Percentiles rank a stretch among this genome's conserved stretches.
phyloP scores from a whole-genome alignment of 2,113 vertebrate species.

The Orthochromis malagaraziensis region DNA sequence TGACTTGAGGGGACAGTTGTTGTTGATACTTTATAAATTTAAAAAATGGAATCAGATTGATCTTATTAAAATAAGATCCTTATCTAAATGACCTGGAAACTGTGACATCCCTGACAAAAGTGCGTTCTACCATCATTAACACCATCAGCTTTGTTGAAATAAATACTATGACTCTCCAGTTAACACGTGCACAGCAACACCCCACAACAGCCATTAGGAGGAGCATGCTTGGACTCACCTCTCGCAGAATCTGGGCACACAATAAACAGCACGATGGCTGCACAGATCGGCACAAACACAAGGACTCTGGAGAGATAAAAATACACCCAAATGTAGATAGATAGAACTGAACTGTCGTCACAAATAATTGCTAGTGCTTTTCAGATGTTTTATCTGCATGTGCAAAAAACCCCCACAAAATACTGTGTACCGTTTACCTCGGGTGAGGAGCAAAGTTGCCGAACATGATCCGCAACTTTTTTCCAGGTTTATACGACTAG shows the following conservation, averaged over 20 bases:
- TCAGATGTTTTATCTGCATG: not conserved
- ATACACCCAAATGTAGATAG: not conserved
- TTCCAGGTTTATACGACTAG: not conserved
- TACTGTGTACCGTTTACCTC: constrained; percentile 19
- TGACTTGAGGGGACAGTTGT: not conserved
- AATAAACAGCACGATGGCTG: constrained; percentile 1
- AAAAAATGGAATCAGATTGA: not conserved
- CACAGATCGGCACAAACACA: not conserved
- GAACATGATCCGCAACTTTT: constrained; percentile 2
- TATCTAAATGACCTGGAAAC: not conserved
- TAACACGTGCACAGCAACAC: not conserved
- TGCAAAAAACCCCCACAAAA: rapidly evolving
- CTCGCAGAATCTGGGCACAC: not conserved
- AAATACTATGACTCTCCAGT: not conserved
- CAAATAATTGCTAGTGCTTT: not conserved
- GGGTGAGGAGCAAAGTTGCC: not conserved
- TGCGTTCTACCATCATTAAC: not conserved
- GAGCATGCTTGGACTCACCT: constrained; percentile 39
- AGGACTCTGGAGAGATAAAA: constrained; percentile 10
- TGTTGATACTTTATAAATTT: not conserved
- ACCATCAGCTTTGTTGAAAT: not conserved
- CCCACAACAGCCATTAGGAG: not conserved
- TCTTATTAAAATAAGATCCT: not conserved
- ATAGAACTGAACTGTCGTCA: not conserved
- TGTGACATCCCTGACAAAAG: not conserved